Evolutionary conservation across 2,113 vertebrate species (phyloP).

Genomic region (Coregonus clupeaformis): DNA sequence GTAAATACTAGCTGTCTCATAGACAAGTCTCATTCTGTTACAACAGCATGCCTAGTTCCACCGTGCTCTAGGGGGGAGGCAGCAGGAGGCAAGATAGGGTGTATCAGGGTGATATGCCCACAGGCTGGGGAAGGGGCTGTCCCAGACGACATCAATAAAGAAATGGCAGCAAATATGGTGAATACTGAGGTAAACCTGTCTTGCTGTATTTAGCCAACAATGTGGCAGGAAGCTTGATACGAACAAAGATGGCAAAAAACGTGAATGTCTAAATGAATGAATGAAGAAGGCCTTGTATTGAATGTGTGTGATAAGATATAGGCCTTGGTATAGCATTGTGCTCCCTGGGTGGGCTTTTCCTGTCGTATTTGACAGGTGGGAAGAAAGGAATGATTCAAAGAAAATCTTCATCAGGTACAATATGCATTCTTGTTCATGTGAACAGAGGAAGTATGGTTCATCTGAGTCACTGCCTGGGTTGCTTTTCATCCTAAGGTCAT

Average conservation of each 20-base stretch:
- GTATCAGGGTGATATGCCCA: conserved; percentile 64
- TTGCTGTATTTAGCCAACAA: conserved; percentile 29
- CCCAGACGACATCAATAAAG: conserved; percentile 42
- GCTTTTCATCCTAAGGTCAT: conserved; percentile 53
- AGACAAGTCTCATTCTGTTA: conserved; percentile 60
- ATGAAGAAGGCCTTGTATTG: neutral
- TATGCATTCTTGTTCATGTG: conserved; percentile 14
- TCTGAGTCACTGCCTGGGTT: conserved; percentile 23
- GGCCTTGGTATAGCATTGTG: neutral
- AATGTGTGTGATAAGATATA: neutral
- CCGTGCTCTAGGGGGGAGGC: conserved; percentile 63
- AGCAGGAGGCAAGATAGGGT: conserved; percentile 40
- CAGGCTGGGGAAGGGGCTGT: conserved; percentile 40
- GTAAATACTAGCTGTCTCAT: conserved; percentile 49
- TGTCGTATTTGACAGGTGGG: conserved; percentile 7
- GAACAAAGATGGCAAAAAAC: conserved; percentile 28
- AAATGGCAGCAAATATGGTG: conserved; percentile 21
- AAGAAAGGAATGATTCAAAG: conserved; percentile 8
- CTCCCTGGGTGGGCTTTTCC: neutral
- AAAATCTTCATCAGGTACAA: neutral
- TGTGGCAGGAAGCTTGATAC: conserved; percentile 24
- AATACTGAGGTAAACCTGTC: neutral
- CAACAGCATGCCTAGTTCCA: conserved; percentile 51
- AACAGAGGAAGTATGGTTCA: conserved; percentile 16
- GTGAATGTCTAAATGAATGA: conserved; percentile 9